phyloP scores from a whole-genome alignment of 2,113 vertebrate genomes.

The Gasterosteus nipponicus region DNA sequence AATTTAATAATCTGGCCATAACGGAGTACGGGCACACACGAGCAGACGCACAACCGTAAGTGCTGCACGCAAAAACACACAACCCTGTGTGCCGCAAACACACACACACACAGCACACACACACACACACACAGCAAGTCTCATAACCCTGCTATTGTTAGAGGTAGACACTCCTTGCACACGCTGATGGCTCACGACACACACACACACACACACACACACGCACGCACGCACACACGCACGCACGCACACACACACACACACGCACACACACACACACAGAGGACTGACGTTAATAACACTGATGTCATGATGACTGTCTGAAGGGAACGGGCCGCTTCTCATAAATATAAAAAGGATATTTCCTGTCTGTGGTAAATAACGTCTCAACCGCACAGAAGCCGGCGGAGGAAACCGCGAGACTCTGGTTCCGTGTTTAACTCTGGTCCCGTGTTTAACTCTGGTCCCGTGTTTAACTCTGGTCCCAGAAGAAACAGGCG shows the following conservation, averaged over 20 bases:
- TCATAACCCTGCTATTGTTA: conserved; percentile 50
- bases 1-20: conserved; percentile 81
- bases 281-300: conserved; percentile 49
- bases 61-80: neutral
- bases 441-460: neutral
- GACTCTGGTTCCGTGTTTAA: neutral
- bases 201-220: conserved; percentile 27
- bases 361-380: conserved; percentile 33
- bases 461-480: neutral
- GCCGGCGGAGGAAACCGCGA: conserved; percentile 9
- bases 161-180: conserved; percentile 35
- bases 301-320: conserved; percentile 49
- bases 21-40: conserved; percentile 47
- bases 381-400: conserved; percentile 37
- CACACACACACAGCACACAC: neutral
- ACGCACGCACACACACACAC: conserved; percentile 24
- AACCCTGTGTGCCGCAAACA: neutral
- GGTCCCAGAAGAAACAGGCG: neutral
- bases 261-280: conserved; percentile 36
- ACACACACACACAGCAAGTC: conserved; percentile 7
- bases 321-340: conserved; percentile 49
- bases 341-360: conserved; percentile 55
- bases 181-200: conserved; percentile 22
- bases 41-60: neutral
- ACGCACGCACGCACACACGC: too few relatives aligned